These are phyloP conservation scores for Heloderma charlesbogerti DNA, from an alignment of 2,113 vertebrate species.

Conservation along the genomic window DNA sequence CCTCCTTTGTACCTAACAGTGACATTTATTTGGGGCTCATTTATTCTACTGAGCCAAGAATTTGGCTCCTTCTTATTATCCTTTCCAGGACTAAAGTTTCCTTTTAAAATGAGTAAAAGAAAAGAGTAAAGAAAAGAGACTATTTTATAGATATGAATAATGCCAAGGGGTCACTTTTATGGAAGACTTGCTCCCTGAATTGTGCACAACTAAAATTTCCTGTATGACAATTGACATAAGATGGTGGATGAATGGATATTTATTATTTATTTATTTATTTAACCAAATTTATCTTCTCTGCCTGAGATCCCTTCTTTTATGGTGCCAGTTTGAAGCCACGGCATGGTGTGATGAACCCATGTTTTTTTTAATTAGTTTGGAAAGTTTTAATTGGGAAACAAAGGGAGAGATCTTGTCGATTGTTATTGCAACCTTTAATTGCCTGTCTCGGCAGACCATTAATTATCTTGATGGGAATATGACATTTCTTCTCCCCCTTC, in stretches of 20 bases:
- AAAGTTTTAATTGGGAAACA: slow-evolving; percentile 71
- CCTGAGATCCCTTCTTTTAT: slow-evolving; percentile 52
- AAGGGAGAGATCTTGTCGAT: slow-evolving; percentile 63
- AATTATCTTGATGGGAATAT: slow-evolving; percentile 66
- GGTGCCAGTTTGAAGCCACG: slow-evolving; percentile 48
- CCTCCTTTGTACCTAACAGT: slow-evolving; percentile 62
- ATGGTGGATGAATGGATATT: slow-evolving; percentile 46
- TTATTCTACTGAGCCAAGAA: slow-evolving; percentile 48
- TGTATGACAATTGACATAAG: slow-evolving; percentile 39
- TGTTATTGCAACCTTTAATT: slow-evolving; percentile 71
- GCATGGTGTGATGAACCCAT: slow-evolving; percentile 58
- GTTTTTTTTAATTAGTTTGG: slow-evolving; percentile 72
- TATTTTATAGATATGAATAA: slow-evolving; percentile 21
- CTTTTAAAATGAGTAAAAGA: neutral
- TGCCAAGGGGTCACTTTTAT: slow-evolving; percentile 47
- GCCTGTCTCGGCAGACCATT: slow-evolving; percentile 63
- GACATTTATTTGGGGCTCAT: slow-evolving; percentile 60
- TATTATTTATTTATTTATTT: slow-evolving; percentile 44
- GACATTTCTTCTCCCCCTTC: slow-evolving; percentile 35
- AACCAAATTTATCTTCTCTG: slow-evolving; percentile 57
- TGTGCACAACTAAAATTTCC: slow-evolving; percentile 34
- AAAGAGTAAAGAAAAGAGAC: neutral
- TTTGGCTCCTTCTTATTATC: slow-evolving; percentile 50
- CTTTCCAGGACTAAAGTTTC: slow-evolving; percentile 42
- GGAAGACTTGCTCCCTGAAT: slow-evolving; percentile 36